phyloP scores from a whole-genome alignment of 2,888 invertebrate genomes.

The Erebia palarica region DNA sequence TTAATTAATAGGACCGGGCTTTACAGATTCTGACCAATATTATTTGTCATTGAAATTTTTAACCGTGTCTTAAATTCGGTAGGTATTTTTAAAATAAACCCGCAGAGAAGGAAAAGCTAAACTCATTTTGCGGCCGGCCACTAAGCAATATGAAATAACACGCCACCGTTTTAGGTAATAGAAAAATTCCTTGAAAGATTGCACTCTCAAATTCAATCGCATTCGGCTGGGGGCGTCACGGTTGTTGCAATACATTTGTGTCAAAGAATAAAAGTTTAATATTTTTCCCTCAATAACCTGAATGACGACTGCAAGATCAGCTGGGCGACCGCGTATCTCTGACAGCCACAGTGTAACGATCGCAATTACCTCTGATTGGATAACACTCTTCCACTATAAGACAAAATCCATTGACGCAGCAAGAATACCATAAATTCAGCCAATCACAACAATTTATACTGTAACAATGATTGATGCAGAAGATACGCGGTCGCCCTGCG shows the following conservation, averaged over 20 bases:
- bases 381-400: too few relatives aligned
- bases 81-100: background rate
- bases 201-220: slow-evolving; percentile 59
- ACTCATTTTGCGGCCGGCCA: slow-evolving; percentile 9
- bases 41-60: background rate
- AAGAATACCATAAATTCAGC: too few relatives aligned
- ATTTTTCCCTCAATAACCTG: background rate
- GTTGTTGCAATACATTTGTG: slow-evolving; percentile 31
- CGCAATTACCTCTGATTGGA: too few relatives aligned
- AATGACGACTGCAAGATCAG: background rate
- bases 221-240: slow-evolving; percentile 35
- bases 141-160: slow-evolving; percentile 29
- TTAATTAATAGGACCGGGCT: too few relatives aligned
- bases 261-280: slow-evolving; percentile 32
- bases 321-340: too few relatives aligned
- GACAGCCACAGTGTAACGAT: too few relatives aligned
- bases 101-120: background rate
- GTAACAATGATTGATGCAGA: too few relatives aligned
- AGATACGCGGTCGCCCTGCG: too few relatives aligned
- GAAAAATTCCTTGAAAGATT: slow-evolving; percentile 59
- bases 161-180: slow-evolving; percentile 40
- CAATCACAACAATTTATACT: too few relatives aligned
- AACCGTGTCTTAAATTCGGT: background rate
- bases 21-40: background rate
- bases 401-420: too few relatives aligned